phyloP scores from a whole-genome alignment of 2,797 vertebrate species.

The Melanotaenia parkinsoni region DNA sequence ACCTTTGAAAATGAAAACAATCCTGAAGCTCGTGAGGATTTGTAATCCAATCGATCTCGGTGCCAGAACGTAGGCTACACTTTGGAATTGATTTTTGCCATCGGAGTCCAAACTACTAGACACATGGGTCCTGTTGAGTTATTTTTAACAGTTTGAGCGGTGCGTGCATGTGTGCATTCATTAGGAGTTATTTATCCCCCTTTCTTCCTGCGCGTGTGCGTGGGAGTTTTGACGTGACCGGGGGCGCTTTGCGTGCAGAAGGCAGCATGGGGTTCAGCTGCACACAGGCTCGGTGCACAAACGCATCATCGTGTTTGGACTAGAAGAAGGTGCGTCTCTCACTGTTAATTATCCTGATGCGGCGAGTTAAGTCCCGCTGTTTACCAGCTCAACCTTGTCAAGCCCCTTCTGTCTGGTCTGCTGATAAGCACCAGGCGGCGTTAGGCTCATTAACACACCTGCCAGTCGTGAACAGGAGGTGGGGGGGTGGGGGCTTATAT shows the following conservation, averaged over 20 bases:
- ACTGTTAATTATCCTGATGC: constrained; percentile 69
- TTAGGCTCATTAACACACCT: constrained; percentile 68
- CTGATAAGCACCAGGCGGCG: constrained; percentile 38
- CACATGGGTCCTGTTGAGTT: constrained; percentile 39
- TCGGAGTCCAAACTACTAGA: constrained; percentile 21
- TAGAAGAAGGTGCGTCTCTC: constrained; percentile 50
- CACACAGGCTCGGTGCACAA: constrained; percentile 21
- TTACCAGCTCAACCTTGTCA: constrained; percentile 58
- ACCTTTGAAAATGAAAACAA: constrained; percentile 27
- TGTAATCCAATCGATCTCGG: constrained; percentile 35
- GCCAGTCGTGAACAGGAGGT: constrained; percentile 11
- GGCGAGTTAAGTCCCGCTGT: constrained; percentile 71
- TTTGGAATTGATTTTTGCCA: constrained; percentile 38
- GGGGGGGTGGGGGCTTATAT: constrained; percentile 21
- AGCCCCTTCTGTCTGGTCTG: constrained; percentile 64
- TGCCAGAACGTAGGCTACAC: constrained; percentile 17
- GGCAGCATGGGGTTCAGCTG: constrained; percentile 26
- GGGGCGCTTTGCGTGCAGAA: constrained; percentile 51
- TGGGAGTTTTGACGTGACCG: constrained; percentile 57
- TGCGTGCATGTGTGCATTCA: constrained; percentile 21
- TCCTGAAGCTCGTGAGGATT: constrained; percentile 8
- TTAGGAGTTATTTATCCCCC: constrained; percentile 25
- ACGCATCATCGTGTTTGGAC: constrained; percentile 25
- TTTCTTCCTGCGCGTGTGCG: constrained; percentile 30
- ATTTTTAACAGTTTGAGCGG: constrained; percentile 17